Percentiles rank a stretch among this genome's conserved stretches.
Evolutionary conservation across 92 coral and sea anemone genomes (phyloP).

Genomic region (Scolanthus callimorphus): DNA sequence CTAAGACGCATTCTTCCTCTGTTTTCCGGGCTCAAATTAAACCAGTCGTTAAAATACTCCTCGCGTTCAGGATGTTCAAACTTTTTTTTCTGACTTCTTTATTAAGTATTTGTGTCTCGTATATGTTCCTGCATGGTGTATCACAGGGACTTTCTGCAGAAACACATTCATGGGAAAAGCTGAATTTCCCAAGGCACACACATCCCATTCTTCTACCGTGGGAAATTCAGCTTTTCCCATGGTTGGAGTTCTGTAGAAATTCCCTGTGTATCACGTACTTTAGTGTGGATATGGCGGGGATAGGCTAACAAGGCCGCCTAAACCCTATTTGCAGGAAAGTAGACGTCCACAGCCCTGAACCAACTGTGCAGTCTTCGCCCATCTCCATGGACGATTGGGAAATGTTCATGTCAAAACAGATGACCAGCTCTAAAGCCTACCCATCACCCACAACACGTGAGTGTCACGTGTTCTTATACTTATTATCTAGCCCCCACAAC

Average conservation of each 20-base stretch:
- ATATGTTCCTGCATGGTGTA: too few relatives aligned
- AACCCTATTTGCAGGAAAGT: conserved; percentile 37
- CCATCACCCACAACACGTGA: conserved; percentile 7
- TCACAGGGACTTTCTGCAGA: neutral
- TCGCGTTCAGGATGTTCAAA: too few relatives aligned
- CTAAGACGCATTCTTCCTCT: too few relatives aligned
- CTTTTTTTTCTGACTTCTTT: too few relatives aligned
- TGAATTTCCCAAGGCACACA: too few relatives aligned
- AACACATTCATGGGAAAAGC: too few relatives aligned
- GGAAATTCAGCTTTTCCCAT: neutral
- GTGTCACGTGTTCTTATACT: neutral
- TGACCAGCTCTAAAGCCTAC: too few relatives aligned
- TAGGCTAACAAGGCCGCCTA: neutral
- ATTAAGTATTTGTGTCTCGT: too few relatives aligned
- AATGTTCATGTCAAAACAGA: conserved; percentile 45
- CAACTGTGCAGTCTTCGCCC: conserved; percentile 6
- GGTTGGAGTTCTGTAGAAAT: neutral
- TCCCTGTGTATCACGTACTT: neutral
- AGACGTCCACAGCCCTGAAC: conserved; percentile 18
- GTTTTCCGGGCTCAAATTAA: too few relatives aligned
- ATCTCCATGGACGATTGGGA: conserved; percentile 60
- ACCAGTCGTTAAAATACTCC: too few relatives aligned
- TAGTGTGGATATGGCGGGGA: neutral
- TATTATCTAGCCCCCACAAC: neutral
- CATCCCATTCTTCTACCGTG: neutral